phyloP scores from a whole-genome alignment of 2,888 invertebrate genomes.

The Megastigmus dorsalis region DNA sequence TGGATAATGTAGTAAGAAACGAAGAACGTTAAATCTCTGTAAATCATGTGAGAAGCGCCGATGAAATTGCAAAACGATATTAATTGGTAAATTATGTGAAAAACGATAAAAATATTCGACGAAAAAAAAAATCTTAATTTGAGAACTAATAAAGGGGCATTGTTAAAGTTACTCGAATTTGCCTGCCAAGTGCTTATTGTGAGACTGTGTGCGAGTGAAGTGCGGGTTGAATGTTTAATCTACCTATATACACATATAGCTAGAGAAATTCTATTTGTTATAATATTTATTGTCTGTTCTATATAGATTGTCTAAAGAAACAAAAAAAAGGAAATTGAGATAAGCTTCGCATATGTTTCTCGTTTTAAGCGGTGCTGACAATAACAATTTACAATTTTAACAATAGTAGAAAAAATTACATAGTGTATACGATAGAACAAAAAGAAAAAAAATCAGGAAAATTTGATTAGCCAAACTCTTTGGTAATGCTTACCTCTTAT shows the following conservation, averaged over 20 bases:
- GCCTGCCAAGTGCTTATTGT: slow-evolving; percentile 53
- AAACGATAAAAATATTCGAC: slow-evolving; percentile 21
- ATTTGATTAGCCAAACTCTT: slow-evolving; percentile 35
- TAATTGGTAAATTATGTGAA: slow-evolving; percentile 39
- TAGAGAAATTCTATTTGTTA: slow-evolving; percentile 43
- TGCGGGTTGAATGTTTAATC: slow-evolving; percentile 26
- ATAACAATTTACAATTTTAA: slow-evolving; percentile 47
- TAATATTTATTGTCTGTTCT: slow-evolving; percentile 57
- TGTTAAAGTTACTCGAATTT: slow-evolving; percentile 68
- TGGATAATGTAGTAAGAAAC: slow-evolving; percentile 19
- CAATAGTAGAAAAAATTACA: slow-evolving; percentile 8
- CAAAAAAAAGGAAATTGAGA: slow-evolving; percentile 41
- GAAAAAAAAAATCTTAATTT: slow-evolving; percentile 57
- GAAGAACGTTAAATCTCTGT: slow-evolving; percentile 56
- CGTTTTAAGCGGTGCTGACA: slow-evolving; percentile 52
- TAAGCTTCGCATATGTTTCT: slow-evolving; percentile 55
- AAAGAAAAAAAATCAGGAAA: slow-evolving; percentile 25
- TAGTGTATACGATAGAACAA: slow-evolving; percentile 37
- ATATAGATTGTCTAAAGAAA: slow-evolving; percentile 45
- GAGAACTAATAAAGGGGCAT: slow-evolving; percentile 69
- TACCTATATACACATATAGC: background rate
- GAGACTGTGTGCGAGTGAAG: slow-evolving; percentile 45
- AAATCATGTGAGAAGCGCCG: slow-evolving; percentile 57
- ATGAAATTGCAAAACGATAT: slow-evolving; percentile 49
- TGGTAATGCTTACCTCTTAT: slow-evolving; percentile 25